Evolutionary conservation across 2,888 invertebrate species (phyloP).

Genomic region (Tyria jacobaeae): DNA sequence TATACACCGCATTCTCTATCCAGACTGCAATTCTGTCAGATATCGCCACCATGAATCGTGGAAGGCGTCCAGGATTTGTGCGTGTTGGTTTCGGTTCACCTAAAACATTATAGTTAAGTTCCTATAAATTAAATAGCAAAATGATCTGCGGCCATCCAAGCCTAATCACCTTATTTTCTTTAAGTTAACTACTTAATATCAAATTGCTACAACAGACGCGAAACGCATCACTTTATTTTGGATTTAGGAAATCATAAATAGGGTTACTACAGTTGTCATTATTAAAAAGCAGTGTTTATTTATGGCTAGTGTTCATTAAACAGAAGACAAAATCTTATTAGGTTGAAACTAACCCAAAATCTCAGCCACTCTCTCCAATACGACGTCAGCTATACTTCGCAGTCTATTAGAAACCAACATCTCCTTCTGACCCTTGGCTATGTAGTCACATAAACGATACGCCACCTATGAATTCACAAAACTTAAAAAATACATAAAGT

Average conservation of each 20-base stretch:
- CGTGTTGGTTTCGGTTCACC: conserved; percentile 81
- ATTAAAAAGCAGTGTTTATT: no score
- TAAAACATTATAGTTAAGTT: conserved; percentile 31
- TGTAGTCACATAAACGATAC: conserved; percentile 80
- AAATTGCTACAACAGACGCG: not conserved
- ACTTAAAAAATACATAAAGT: not conserved
- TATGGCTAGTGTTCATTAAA: no score
- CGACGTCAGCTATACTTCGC: conserved; percentile 85
- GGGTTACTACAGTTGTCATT: no score
- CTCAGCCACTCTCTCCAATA: conserved; percentile 85
- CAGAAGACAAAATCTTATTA: not conserved
- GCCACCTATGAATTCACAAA: conserved; percentile 69
- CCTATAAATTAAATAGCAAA: not conserved
- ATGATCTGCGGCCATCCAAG: no score
- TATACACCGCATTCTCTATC: conserved; percentile 82
- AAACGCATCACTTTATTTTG: not conserved
- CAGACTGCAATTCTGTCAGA: conserved; percentile 83
- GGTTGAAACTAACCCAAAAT: conserved; percentile 75
- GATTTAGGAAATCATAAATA: no score
- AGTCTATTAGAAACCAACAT: conserved; percentile 86
- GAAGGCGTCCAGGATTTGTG: conserved; percentile 75
- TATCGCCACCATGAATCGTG: conserved; percentile 84
- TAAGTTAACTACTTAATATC: not conserved
- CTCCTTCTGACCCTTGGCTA: conserved; percentile 81
- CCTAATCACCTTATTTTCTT: no score